phyloP scores from a whole-genome alignment of 1,140 invertebrate species.

The Conopomorpha cramerella region DNA sequence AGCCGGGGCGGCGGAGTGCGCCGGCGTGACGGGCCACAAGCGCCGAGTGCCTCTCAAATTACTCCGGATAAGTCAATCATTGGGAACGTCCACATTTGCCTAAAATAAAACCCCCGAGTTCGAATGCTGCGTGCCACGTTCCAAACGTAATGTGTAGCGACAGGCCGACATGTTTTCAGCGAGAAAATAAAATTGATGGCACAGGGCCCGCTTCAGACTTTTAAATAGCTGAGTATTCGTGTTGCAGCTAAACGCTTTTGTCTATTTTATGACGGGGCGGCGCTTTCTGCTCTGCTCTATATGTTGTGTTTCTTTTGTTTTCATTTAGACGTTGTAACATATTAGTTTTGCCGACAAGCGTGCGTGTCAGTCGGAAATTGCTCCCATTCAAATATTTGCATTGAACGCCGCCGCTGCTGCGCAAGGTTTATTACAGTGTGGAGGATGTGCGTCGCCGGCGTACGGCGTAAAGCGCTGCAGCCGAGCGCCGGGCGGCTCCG shows the following conservation, averaged over 20 bases:
- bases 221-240: constrained; percentile 49
- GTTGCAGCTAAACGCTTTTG: constrained; percentile 51
- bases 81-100: constrained; percentile 45
- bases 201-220: constrained; percentile 39
- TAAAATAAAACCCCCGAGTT: constrained; percentile 52
- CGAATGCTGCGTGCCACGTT: constrained; percentile 54
- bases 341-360: constrained; percentile 38
- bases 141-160: constrained; percentile 51
- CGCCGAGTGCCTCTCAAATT: constrained; percentile 52
- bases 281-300: constrained; percentile 17
- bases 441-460: too few species aligned
- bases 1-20: constrained; percentile 5
- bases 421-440: too few species aligned
- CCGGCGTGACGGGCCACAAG: constrained; percentile 8
- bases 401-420: too few species aligned
- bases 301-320: constrained; percentile 31
- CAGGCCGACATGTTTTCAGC: constrained; percentile 56
- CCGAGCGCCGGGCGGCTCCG: too few species aligned
- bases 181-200: constrained; percentile 61
- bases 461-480: too few species aligned
- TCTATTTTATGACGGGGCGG: constrained; percentile 51
- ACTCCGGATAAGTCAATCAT: constrained; percentile 61
- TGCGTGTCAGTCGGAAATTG: constrained; percentile 32
- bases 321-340: constrained; percentile 19
- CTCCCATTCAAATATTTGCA: constrained; percentile 21